A percentile compares a stretch with the other conserved stretches of the same genome.
These are phyloP conservation scores for Abscondita cerata DNA, from an alignment of 2,888 invertebrate species.

Conservation along the genomic window DNA sequence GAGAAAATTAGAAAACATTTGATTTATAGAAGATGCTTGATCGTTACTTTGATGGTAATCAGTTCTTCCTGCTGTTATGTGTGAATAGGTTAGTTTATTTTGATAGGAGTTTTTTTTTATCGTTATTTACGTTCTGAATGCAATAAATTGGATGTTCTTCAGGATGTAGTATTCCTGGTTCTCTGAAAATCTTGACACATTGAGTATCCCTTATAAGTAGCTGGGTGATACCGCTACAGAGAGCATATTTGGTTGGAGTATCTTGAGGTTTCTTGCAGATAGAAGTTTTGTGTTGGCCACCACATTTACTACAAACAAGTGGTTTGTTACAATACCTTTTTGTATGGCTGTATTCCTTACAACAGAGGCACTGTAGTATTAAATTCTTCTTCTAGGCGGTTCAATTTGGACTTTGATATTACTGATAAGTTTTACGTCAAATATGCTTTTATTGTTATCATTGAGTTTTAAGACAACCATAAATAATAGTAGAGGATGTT, in stretches of 20 bases:
- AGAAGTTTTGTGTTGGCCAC: slow-evolving; percentile 1
- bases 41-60: too few relatives aligned
- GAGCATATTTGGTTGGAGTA: slow-evolving; percentile 6
- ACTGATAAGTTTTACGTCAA: slow-evolving; percentile 1
- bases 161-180: slow-evolving; percentile 1
- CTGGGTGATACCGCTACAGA: neutral
- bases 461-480: slow-evolving; percentile 3
- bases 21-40: neutral
- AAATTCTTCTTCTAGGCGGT: too few relatives aligned
- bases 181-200: neutral
- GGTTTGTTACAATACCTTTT: slow-evolving; percentile 5
- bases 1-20: neutral
- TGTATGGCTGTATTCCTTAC: slow-evolving; percentile 7
- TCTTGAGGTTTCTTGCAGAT: slow-evolving; percentile 1
- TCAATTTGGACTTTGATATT: slow-evolving; percentile 7
- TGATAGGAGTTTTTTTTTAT: neutral
- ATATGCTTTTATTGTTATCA: too few relatives aligned
- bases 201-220: neutral
- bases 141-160: neutral
- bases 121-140: slow-evolving; percentile 1
- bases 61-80: too few relatives aligned
- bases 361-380: too few relatives aligned
- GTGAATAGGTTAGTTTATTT: neutral
- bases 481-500: slow-evolving; percentile 1
- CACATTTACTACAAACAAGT: neutral